Evolutionary conservation across 2,888 invertebrate species (phyloP).

Genomic region (Aplocera efformata): DNA sequence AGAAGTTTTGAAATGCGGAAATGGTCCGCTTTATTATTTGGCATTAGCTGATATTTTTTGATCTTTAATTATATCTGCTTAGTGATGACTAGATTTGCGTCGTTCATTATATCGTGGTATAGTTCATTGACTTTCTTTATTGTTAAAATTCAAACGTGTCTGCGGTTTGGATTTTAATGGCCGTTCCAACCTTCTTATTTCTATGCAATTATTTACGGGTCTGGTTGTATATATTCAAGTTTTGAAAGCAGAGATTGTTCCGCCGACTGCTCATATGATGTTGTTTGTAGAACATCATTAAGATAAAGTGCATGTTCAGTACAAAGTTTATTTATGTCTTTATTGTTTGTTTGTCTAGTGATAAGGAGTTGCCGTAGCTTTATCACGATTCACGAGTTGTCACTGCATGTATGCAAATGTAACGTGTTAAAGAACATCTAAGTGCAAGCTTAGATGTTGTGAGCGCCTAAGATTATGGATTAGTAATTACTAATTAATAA

Average conservation of each 20-base stretch:
- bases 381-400: conserved; percentile 62
- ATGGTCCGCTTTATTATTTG: too few species aligned
- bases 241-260: conserved; percentile 16
- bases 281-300: conserved; percentile 36
- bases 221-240: not conserved
- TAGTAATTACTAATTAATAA: too few species aligned
- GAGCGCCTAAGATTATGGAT: too few species aligned
- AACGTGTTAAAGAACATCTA: not conserved
- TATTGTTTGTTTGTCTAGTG: conserved; percentile 61
- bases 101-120: too few species aligned
- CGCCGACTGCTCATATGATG: conserved; percentile 26
- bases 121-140: conserved; percentile 11
- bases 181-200: conserved; percentile 11
- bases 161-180: not conserved
- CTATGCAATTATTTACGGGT: conserved; percentile 4
- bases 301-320: conserved; percentile 38
- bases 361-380: conserved; percentile 53
- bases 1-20: too few species aligned
- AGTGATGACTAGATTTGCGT: too few species aligned
- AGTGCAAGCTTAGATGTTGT: too few species aligned
- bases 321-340: conserved; percentile 48
- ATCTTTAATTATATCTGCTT: too few species aligned
- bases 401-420: conserved; percentile 34
- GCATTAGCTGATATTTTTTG: too few species aligned
- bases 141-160: conserved; percentile 3